Evolutionary conservation across 2,113 vertebrate species (phyloP), one percentile per base, ranked within the genome.

Genomic region (Orientallactaga bullata): DNA sequence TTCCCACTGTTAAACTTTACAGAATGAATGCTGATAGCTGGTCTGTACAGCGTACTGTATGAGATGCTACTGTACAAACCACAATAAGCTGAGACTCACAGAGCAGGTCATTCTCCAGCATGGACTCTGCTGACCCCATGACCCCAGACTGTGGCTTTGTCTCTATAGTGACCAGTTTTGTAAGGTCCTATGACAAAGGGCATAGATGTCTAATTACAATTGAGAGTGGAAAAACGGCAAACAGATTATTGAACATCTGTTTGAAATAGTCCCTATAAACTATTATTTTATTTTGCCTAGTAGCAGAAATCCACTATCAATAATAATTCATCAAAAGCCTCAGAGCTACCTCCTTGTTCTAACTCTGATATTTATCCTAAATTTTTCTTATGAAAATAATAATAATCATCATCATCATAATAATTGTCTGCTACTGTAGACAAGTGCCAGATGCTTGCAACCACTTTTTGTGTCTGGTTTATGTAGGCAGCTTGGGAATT

Each of bases 1-100:
- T 94, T 81, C 78, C 71, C 66, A 55, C 61, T 65, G 12, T 28
- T 73, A 55, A 74, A 58, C 23, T 74, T 94, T 84, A 37, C 79
- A 81, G 80, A 81, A 78, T 92, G 35, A 13, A 4, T 37, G 55
- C 26, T 18, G 71, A 61, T 30, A 73, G 35, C 28, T 82, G 69
- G 24, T 15, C 88, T 26, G 47, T 85, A 82, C 47, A 51, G 37
- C 66, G 28, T 73, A 77, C 16, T 63, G 5, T 26, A 37, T 65
- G 7, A 68, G 91, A 72, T 10, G 30, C 51, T 58, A 28, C n/a
- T 6, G 61, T 32, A 61, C 0, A 65, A 72, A 47, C 1, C 10
- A 68, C 17, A 24, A 71, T 58, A 47, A 80, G 4, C 18, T 3
- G 20, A 71, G 35, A 51, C 13, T 84, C 15, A 77, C 12, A 66